Conservation (phyloP, 64 coral and sea anemone genomes). For the Cladopsammia gracilis region DNA sequence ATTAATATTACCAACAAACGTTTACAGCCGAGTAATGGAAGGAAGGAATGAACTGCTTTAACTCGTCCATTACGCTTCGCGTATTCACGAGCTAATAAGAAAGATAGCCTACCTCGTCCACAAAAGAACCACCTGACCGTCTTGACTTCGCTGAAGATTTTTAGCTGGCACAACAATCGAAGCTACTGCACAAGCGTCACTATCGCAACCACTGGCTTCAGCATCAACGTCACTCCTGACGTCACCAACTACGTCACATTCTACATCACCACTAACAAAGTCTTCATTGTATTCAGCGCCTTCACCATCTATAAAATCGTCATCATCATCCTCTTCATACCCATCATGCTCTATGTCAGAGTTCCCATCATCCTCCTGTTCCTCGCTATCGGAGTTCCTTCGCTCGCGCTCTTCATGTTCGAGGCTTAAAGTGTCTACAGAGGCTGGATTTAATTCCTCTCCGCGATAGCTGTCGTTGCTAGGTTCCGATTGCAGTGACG, state of each 20-base stretch:
- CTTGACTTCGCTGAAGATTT: constrained; percentile 60
- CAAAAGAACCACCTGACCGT: constrained; percentile 68
- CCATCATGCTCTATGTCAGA: constrained; percentile 54
- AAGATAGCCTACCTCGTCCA: constrained; percentile 54
- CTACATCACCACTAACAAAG: neutral
- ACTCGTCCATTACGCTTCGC: too few relatives aligned
- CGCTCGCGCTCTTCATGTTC: neutral
- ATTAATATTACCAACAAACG: too few relatives aligned
- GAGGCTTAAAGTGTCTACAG: neutral
- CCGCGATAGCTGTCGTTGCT: constrained; percentile 40
- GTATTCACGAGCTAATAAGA: too few relatives aligned
- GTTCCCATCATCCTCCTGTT: constrained; percentile 62
- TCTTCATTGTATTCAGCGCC: neutral
- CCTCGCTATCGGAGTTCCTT: constrained; percentile 35
- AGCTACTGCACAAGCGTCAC: neutral
- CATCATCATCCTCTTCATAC: constrained; percentile 47
- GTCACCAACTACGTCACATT: constrained; percentile 28
- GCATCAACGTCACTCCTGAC: neutral
- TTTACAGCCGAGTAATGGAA: too few relatives aligned
- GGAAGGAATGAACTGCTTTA: too few relatives aligned
- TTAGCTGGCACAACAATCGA: constrained; percentile 29
- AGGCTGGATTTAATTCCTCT: neutral
- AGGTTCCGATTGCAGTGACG: constrained; percentile 30
- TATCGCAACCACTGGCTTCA: constrained; percentile 28
- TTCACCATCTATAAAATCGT: constrained; percentile 41